These are phyloP conservation scores for Pseudochirops corinnae DNA, from an alignment of 2,797 vertebrate genomes.

Conservation along the genomic window DNA sequence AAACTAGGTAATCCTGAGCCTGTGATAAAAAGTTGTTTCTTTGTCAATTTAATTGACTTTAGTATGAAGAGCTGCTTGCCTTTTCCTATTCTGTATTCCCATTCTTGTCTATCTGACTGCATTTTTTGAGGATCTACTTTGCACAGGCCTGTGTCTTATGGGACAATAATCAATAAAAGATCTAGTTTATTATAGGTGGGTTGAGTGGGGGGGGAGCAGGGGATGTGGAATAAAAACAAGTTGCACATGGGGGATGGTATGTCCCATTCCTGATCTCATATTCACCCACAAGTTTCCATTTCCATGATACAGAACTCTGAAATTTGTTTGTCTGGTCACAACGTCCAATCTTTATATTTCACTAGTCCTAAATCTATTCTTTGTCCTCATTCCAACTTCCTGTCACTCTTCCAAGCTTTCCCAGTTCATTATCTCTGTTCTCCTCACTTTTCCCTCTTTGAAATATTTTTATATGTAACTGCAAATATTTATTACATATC, in stretches of 20 bases:
- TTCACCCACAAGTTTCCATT: neutral
- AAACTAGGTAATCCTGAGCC: neutral
- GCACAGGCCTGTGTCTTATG: neutral
- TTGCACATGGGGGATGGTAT: neutral
- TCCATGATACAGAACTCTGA: neutral
- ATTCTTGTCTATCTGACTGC: neutral
- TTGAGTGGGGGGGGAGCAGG: neutral
- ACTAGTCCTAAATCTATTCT: neutral
- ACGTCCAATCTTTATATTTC: neutral
- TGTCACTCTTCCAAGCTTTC: neutral
- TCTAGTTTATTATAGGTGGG: neutral
- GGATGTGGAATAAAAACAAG: constrained; percentile 8
- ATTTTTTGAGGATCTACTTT: neutral
- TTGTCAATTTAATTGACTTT: neutral
- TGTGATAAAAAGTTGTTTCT: neutral
- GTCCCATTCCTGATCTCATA: neutral
- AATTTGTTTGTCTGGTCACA: neutral
- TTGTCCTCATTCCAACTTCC: neutral
- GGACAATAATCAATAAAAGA: neutral
- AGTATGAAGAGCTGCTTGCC: neutral
- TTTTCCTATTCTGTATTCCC: neutral
- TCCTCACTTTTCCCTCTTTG: neutral
- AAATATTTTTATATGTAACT: neutral
- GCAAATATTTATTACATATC: neutral
- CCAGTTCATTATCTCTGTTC: neutral